Conservation (phyloP, 2,113 vertebrate genomes). For the Lates calcarifer region DNA sequence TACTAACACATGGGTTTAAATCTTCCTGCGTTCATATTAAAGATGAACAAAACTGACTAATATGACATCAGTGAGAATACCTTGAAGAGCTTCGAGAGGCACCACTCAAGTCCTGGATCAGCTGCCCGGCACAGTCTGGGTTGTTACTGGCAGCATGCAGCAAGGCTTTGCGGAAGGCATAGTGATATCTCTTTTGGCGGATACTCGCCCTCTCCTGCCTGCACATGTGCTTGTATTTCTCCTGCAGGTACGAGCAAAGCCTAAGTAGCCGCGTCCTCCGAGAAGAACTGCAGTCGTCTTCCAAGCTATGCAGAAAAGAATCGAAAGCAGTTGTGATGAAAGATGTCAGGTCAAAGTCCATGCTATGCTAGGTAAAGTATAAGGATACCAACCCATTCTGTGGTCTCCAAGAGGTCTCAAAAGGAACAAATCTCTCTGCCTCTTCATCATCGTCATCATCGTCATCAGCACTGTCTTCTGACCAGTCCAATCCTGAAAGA, state of each 20-base stretch:
- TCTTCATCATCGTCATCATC: slow-evolving; percentile 83
- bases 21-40: not conserved
- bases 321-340: not conserved
- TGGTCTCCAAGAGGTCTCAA: slow-evolving; percentile 90
- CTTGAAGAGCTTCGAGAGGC: slow-evolving; percentile 84
- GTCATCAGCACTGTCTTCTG: slow-evolving; percentile 96
- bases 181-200: slow-evolving; percentile 94
- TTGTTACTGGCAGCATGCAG: slow-evolving; percentile 94
- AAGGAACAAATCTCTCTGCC: slow-evolving; percentile 87
- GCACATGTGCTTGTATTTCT: slow-evolving; percentile 99
- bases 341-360: too few relatives aligned
- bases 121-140: slow-evolving; percentile 90
- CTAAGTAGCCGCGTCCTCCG: slow-evolving; percentile 93
- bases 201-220: slow-evolving; percentile 94
- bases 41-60: not conserved
- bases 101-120: slow-evolving; percentile 90
- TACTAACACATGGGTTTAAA: not conserved
- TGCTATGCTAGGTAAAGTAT: not conserved
- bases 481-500: slow-evolving; percentile 95
- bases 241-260: slow-evolving; percentile 98
- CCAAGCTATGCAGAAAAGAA: slow-evolving; percentile 47
- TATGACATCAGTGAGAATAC: slow-evolving; percentile 70
- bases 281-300: slow-evolving; percentile 87
- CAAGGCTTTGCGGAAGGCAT: slow-evolving; percentile 94
- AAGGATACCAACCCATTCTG: slow-evolving; percentile 69